A percentile compares a stretch with the other conserved stretches of the same genome.
These are phyloP conservation scores for Cinclus cinclus DNA, from an alignment of 2,113 vertebrate species.

Conservation along the genomic window DNA sequence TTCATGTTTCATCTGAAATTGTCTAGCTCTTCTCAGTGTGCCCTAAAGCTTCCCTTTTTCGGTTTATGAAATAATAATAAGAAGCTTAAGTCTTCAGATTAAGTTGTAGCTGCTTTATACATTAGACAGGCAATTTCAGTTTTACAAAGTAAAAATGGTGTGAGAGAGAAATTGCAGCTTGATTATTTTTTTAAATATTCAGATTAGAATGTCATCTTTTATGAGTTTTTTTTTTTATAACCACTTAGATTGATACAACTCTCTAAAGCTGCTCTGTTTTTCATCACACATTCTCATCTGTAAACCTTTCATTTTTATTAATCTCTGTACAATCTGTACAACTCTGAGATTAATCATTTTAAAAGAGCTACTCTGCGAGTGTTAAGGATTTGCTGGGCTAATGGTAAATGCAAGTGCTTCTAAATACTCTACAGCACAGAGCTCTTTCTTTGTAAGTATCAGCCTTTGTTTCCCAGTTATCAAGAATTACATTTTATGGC, in stretches of 20 bases:
- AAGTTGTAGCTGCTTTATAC: constrained; percentile 46
- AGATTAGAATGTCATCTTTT: constrained; percentile 67
- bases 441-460: background rate
- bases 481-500: background rate
- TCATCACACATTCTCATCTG: constrained; percentile 72
- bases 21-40: constrained; percentile 29
- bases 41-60: constrained; percentile 53
- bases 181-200: constrained; percentile 60
- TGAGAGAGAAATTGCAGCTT: constrained; percentile 65
- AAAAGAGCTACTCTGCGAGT: constrained; percentile 63
- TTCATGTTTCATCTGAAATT: constrained; percentile 54
- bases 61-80: constrained; percentile 57
- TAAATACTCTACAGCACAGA: background rate
- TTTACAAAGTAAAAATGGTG: constrained; percentile 51
- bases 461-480: constrained; percentile 33
- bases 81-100: constrained; percentile 47
- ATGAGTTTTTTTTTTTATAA: constrained; percentile 25
- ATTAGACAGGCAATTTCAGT: constrained; percentile 34
- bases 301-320: constrained; percentile 78
- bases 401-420: background rate
- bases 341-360: constrained; percentile 75
- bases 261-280: constrained; percentile 76
- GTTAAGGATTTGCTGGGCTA: constrained; percentile 30
- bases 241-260: constrained; percentile 74
- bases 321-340: constrained; percentile 72